These are phyloP conservation scores for Drosophila mojavensis DNA, from an alignment of 1,140 invertebrate genomes.

Conservation along the genomic window DNA sequence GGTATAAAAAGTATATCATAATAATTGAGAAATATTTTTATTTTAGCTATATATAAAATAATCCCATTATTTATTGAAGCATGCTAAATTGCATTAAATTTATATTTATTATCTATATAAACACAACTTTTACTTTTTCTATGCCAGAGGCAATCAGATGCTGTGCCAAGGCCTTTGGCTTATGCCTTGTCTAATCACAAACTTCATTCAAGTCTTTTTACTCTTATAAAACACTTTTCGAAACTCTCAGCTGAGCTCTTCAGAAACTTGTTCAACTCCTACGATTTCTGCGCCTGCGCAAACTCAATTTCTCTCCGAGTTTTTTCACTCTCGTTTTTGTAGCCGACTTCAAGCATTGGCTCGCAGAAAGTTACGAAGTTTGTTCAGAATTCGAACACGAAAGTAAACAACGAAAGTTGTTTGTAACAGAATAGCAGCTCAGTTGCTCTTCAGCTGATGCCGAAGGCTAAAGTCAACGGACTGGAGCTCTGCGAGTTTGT, in stretches of 20 bases:
- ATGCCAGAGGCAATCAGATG: not conserved
- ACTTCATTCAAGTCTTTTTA: not conserved
- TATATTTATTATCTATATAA: no score
- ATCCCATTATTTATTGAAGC: not conserved
- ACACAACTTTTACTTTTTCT: not conserved
- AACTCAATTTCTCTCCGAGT: not conserved
- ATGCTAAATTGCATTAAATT: no score
- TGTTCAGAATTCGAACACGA: conserved; percentile 22
- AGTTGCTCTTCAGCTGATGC: conserved; percentile 64
- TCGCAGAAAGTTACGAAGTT: conserved; percentile 9
- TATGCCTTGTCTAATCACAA: not conserved
- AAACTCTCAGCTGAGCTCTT: not conserved
- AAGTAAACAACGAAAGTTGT: conserved; percentile 41
- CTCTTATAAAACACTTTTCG: conserved; percentile 10
- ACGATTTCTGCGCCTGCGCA: conserved; percentile 23
- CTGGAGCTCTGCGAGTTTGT: not conserved
- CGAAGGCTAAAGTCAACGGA: conserved; percentile 48
- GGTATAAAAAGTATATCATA: no score
- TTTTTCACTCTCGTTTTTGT: not conserved
- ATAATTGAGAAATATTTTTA: not conserved
- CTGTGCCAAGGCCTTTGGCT: no score
- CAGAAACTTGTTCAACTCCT: not conserved
- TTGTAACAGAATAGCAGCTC: conserved; percentile 9
- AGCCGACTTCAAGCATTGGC: conserved; percentile 7
- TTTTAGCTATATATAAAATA: not conserved